Evolutionary conservation across 2,113 vertebrate genomes (phyloP).

Genomic region (Petaurus breviceps): DNA sequence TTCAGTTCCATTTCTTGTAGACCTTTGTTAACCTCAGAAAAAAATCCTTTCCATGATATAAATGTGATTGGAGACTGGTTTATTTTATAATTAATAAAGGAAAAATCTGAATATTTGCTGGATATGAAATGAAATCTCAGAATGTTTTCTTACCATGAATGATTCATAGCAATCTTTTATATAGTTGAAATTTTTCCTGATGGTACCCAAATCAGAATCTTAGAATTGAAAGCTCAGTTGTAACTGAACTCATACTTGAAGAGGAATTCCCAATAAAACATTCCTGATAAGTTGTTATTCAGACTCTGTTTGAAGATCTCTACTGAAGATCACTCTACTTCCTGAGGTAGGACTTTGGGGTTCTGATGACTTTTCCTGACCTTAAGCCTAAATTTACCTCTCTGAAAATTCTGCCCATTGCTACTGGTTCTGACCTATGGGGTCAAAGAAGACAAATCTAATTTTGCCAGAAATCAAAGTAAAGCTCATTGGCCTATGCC

Average conservation of each 20-base stretch:
- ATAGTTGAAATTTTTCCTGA: neutral
- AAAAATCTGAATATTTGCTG: no score
- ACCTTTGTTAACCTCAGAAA: no score
- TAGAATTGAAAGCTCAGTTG: neutral
- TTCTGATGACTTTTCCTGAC: neutral
- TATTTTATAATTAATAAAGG: no score
- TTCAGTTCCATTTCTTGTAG: no score
- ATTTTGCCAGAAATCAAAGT: neutral
- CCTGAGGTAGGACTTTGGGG: neutral
- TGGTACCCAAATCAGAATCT: neutral
- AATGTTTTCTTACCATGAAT: neutral
- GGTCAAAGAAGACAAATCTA: neutral
- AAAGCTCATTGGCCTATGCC: neutral
- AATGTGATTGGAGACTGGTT: no score
- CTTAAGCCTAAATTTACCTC: neutral
- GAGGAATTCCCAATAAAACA: neutral
- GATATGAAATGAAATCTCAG: no score
- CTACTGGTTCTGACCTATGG: neutral
- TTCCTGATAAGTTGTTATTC: neutral
- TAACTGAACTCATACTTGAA: neutral
- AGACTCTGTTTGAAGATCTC: neutral
- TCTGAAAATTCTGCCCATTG: neutral
- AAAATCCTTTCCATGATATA: no score
- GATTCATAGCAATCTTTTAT: neutral
- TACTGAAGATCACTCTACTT: neutral